Evolutionary conservation across 2,888 invertebrate species (phyloP).

Genomic region (Chorisops tibialis): DNA sequence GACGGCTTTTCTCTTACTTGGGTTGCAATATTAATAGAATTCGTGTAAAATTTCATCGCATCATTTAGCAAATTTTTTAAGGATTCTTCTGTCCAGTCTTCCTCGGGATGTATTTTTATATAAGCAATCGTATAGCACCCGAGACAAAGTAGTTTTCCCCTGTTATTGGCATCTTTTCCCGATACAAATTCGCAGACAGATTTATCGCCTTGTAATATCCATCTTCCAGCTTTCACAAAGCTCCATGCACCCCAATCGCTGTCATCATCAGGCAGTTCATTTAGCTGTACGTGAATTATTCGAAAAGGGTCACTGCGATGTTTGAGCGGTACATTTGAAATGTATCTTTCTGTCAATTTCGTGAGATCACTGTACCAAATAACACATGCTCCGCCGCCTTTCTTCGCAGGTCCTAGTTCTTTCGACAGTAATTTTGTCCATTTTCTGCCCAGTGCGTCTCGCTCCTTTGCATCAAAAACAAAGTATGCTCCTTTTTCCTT

Average conservation of each 20-base stretch:
- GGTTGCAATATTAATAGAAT: background rate
- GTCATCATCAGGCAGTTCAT: slow-evolving; percentile 42
- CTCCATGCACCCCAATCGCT: slow-evolving; percentile 48
- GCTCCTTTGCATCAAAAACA: slow-evolving; percentile 53
- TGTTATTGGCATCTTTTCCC: slow-evolving; percentile 10
- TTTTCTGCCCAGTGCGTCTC: slow-evolving; percentile 42
- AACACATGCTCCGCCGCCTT: slow-evolving; percentile 47
- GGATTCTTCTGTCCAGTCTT: slow-evolving; percentile 29
- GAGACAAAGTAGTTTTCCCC: slow-evolving; percentile 30
- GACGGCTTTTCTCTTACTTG: background rate
- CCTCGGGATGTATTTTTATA: slow-evolving; percentile 4
- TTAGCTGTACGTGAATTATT: slow-evolving; percentile 46
- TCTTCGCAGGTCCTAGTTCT: background rate
- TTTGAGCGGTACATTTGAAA: slow-evolving; percentile 45
- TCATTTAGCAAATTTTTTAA: slow-evolving; percentile 31
- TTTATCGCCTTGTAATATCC: slow-evolving; percentile 50
- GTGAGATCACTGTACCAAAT: slow-evolving; percentile 46
- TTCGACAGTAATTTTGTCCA: slow-evolving; percentile 34
- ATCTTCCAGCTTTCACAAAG: slow-evolving; percentile 38
- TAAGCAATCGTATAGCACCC: slow-evolving; percentile 28
- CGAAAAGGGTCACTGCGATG: slow-evolving; percentile 42
- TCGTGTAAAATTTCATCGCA: slow-evolving; percentile 25
- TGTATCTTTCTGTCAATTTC: slow-evolving; percentile 47
- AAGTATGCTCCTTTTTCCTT: slow-evolving; percentile 48
- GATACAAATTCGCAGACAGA: slow-evolving; percentile 35